Conservation (phyloP, 2,113 vertebrate species). For the Istiophorus platypterus region DNA sequence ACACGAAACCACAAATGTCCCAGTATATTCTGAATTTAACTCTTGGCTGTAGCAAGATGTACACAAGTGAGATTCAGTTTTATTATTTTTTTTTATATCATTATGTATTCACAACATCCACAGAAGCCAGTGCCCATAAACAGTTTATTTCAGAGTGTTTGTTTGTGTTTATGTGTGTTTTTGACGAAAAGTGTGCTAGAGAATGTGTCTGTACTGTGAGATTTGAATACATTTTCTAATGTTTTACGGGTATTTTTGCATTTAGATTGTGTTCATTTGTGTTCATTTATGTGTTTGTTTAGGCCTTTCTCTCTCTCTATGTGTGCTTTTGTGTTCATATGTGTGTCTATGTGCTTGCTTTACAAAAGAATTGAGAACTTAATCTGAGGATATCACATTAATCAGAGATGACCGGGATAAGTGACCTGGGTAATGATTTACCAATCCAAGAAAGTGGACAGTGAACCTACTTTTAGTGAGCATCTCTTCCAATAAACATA, state of each 20-base stretch:
- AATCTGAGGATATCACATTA: slow-evolving; percentile 40
- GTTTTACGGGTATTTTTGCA: background rate
- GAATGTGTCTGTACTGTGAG: background rate
- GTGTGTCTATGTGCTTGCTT: background rate
- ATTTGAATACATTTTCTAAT: slow-evolving; percentile 30
- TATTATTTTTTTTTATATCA: slow-evolving; percentile 17
- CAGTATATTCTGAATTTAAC: slow-evolving; percentile 32
- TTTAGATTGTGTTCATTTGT: background rate
- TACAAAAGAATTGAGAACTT: background rate
- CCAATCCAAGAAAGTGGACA: background rate
- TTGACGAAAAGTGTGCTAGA: background rate
- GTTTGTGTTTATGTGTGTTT: background rate
- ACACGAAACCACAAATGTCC: too few relatives aligned
- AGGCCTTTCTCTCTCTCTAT: too few relatives aligned
- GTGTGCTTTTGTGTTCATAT: background rate
- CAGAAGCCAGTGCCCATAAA: slow-evolving; percentile 34
- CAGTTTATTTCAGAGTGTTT: slow-evolving; percentile 31
- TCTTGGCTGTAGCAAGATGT: slow-evolving; percentile 45
- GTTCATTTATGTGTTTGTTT: slow-evolving; percentile 11
- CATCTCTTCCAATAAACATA: background rate
- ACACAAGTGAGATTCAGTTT: slow-evolving; percentile 35
- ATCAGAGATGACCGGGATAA: slow-evolving; percentile 55
- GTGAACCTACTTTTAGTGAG: background rate
- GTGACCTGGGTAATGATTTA: background rate
- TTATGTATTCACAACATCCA: slow-evolving; percentile 42